Evolutionary conservation across 2,888 invertebrate species (phyloP), one percentile per base, ranked within the genome.

Genomic region (Amblyjoppa fuscipennis): DNA sequence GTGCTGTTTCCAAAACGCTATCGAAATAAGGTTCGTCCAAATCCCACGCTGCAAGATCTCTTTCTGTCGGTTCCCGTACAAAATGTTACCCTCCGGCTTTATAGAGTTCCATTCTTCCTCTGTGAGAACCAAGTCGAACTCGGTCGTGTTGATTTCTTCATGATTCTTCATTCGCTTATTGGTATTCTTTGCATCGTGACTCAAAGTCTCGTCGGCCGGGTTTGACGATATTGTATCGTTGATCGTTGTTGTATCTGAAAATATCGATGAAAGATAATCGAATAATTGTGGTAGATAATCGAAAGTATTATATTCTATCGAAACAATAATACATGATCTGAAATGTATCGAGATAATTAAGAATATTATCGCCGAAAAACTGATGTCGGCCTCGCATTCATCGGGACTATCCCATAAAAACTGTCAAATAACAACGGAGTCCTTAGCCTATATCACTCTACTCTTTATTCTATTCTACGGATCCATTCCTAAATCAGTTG

Each of bases 1-100:
- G 20, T 20, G 20, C 20, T 20, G 20, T 20, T 20, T 20, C 20
- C 20, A 20, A 20, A 20, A 20, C 20, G 81, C 81, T 38, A 11
- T 81, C 9, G 81, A 61, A 7, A 87, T 79, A 4, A 87, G 34
- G 49, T 66, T 77, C 11, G 80, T 73, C 84, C 86, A 87, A 51
- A 71, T 20, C 56, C 66, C 51, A 49, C 59, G 51, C 53, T 77
- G 81, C 28, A 86, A 49, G 16, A 77, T 53, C 13, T 16, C 16
- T 16, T 66, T 64, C 11, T 20, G 69, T 34, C 59, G 66, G 5
- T 9, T 28, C 61, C 70, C 59, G 7, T 20, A 20, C 20, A 31
- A 34, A 59, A 59, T 20, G 64, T 49, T 34, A 25, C 13, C 38
- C n/a, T 68, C 75, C 34, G 83, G 81, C n/a, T 76, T 85, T 34